phyloP scores from a whole-genome alignment of 1,140 invertebrate genomes.

The Oncopeltus fasciatus region DNA sequence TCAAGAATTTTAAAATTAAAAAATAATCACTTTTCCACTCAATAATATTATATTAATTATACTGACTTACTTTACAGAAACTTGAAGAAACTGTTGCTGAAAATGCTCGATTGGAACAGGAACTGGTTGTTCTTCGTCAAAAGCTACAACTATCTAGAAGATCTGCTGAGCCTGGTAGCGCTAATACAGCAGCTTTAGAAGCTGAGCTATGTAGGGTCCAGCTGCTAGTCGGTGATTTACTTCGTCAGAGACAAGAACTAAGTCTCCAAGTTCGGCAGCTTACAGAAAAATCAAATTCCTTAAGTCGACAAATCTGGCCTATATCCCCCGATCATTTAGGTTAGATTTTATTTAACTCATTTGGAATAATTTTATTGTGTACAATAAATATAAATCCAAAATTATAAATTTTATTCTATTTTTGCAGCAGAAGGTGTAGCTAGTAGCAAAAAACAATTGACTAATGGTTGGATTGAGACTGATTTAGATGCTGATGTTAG shows the following conservation, averaged over 20 bases:
- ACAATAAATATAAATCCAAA: too few species aligned
- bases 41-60: too few species aligned
- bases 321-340: slow-evolving; percentile 31
- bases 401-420: background rate
- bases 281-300: slow-evolving; percentile 53
- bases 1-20: too few species aligned
- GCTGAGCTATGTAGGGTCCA: slow-evolving; percentile 69
- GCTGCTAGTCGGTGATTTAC: slow-evolving; percentile 65
- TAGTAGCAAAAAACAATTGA: slow-evolving; percentile 15
- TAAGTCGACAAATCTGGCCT: slow-evolving; percentile 36
- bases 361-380: background rate
- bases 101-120: slow-evolving; percentile 73
- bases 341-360: slow-evolving; percentile 17
- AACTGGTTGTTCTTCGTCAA: slow-evolving; percentile 66
- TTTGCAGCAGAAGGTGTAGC: background rate
- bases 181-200: slow-evolving; percentile 52
- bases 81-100: slow-evolving; percentile 79
- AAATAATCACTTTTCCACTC: too few species aligned
- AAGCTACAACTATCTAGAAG: slow-evolving; percentile 33
- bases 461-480: slow-evolving; percentile 66
- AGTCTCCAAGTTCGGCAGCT: slow-evolving; percentile 62
- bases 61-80: too few species aligned
- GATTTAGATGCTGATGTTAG: slow-evolving; percentile 67
- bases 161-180: slow-evolving; percentile 18
- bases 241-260: slow-evolving; percentile 65